Evolutionary conservation across 2,797 vertebrate genomes (phyloP).

Genomic region (Takifugu rubripes): DNA sequence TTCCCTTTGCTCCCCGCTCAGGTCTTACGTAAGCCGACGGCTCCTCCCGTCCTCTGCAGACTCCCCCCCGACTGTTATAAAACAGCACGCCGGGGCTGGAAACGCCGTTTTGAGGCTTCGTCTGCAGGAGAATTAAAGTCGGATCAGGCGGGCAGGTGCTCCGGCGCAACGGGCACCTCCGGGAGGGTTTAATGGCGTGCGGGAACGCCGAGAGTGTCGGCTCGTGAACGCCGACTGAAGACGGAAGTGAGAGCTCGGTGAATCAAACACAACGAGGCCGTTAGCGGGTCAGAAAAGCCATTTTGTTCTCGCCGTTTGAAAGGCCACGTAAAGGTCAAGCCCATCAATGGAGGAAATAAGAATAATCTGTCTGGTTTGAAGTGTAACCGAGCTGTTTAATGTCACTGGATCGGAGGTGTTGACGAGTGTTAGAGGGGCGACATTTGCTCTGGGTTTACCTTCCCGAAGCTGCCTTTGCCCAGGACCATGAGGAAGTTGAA

Average conservation of each 20-base stretch:
- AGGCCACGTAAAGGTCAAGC: slow-evolving; percentile 59
- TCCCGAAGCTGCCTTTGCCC: slow-evolving; percentile 92
- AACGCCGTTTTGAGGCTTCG: slow-evolving; percentile 55
- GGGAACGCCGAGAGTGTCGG: slow-evolving; percentile 35
- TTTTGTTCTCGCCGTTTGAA: slow-evolving; percentile 32
- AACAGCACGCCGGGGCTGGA: slow-evolving; percentile 36
- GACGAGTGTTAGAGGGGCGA: slow-evolving; percentile 25
- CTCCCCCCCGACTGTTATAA: slow-evolving; percentile 68
- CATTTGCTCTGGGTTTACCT: slow-evolving; percentile 72
- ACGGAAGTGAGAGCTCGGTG: slow-evolving; percentile 41
- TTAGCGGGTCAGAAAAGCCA: background rate
- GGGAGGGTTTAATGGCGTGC: slow-evolving; percentile 32
- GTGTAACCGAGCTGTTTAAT: slow-evolving; percentile 36
- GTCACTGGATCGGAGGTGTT: slow-evolving; percentile 24
- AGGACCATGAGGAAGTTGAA: slow-evolving; percentile 95
- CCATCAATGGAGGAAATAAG: slow-evolving; percentile 36
- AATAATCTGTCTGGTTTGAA: slow-evolving; percentile 40
- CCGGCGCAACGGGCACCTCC: slow-evolving; percentile 54
- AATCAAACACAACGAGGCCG: slow-evolving; percentile 39
- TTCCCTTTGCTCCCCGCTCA: slow-evolving; percentile 26
- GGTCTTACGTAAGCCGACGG: slow-evolving; percentile 68
- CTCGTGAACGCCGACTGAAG: slow-evolving; percentile 46
- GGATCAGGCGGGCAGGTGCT: slow-evolving; percentile 52
- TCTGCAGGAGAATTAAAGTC: slow-evolving; percentile 62
- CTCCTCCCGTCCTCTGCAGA: slow-evolving; percentile 68